These are phyloP conservation scores for Otis tarda DNA, from an alignment of 2,113 vertebrate species.

Conservation along the genomic window DNA sequence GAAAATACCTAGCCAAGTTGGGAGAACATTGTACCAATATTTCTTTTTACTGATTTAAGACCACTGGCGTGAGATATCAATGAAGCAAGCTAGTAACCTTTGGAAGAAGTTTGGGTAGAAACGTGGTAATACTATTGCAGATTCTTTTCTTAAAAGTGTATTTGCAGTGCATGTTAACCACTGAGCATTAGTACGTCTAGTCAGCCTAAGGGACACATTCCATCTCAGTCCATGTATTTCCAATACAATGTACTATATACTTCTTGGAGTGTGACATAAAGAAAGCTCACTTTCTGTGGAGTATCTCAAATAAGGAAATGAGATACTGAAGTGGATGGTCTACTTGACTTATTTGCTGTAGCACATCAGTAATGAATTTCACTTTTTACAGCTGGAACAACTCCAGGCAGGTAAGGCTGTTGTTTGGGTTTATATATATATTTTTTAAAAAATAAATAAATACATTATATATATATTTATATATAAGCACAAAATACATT, in stretches of 20 bases:
- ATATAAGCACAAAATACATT: not conserved
- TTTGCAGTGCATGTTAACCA: not conserved
- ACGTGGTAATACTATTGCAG: not conserved
- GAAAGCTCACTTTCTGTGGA: not conserved
- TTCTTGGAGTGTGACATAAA: not conserved
- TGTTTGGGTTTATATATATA: not conserved
- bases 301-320: not conserved
- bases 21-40: not conserved
- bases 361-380: not conserved
- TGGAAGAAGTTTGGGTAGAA: not conserved
- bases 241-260: not conserved
- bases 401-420: not conserved
- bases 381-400: not conserved
- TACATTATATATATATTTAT: not conserved
- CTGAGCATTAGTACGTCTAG: not conserved
- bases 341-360: not conserved
- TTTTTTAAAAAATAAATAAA: too few relatives aligned
- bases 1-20: not conserved
- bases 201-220: not conserved
- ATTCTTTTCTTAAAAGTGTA: not conserved
- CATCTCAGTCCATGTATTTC: fast-evolving
- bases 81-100: not conserved
- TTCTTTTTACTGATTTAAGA: not conserved
- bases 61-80: not conserved
- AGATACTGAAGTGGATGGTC: not conserved